Percentiles rank a stretch among this genome's conserved stretches.
Evolutionary conservation across 2,113 vertebrate genomes (phyloP).

Genomic region (Lipotes vexillifer): DNA sequence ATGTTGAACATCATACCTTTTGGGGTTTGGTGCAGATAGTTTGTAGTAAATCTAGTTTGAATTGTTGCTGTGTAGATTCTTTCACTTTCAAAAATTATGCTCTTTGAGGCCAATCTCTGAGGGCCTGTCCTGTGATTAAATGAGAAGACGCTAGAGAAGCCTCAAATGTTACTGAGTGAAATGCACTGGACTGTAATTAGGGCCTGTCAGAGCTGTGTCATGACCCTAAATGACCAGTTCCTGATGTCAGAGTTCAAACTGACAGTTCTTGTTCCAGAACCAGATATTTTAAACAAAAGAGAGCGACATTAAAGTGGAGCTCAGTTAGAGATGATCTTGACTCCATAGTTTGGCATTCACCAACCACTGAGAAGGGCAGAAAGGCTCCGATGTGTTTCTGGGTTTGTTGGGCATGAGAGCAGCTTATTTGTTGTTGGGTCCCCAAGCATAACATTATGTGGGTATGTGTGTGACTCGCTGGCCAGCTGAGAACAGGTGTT

Average conservation of each 20-base stretch:
- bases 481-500: neutral
- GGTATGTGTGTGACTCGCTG: neutral
- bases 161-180: neutral
- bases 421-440: neutral
- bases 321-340: neutral
- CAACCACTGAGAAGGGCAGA: neutral
- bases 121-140: neutral
- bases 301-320: neutral
- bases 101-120: neutral
- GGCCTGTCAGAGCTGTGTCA: neutral
- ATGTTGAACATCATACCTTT: conserved; percentile 62
- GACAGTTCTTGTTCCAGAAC: neutral
- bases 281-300: neutral
- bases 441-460: neutral
- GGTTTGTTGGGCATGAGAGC: neutral
- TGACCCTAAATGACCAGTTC: neutral
- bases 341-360: neutral
- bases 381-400: neutral
- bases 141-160: neutral
- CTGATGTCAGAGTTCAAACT: neutral
- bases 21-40: conserved; percentile 65
- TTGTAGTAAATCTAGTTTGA: conserved; percentile 71
- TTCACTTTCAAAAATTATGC: conserved; percentile 43
- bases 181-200: neutral
- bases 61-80: conserved; percentile 45